phyloP scores from a whole-genome alignment of 2,113 vertebrate genomes.

The Nerophis ophidion region DNA sequence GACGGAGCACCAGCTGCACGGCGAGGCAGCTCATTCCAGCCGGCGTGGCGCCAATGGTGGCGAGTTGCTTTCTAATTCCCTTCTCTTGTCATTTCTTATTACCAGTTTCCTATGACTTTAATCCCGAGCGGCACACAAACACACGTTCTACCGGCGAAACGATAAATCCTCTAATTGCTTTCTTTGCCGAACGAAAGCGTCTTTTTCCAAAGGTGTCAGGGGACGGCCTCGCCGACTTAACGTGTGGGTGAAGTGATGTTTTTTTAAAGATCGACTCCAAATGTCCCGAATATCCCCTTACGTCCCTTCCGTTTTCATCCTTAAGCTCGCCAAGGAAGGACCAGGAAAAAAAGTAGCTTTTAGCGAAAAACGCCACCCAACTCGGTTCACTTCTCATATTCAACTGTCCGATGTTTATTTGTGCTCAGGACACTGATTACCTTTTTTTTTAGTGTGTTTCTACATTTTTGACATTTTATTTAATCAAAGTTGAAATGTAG shows the following conservation, averaged over 20 bases:
- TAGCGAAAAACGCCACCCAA: too few relatives aligned
- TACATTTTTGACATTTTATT: too few relatives aligned
- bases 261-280: conserved; percentile 11
- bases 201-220: not conserved
- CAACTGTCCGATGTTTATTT: too few relatives aligned
- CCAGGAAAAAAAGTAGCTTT: too few relatives aligned
- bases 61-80: conserved; percentile 34
- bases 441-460: too few relatives aligned
- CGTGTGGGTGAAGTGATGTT: conserved; percentile 19
- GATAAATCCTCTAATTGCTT: conserved; percentile 44
- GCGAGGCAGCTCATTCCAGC: conserved; percentile 22
- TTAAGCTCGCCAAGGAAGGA: too few relatives aligned
- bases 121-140: conserved; percentile 36
- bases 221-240: conserved; percentile 29
- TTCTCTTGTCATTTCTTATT: conserved; percentile 43
- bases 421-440: too few relatives aligned
- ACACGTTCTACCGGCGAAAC: conserved; percentile 18
- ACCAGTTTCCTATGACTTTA: conserved; percentile 28
- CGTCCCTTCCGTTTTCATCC: too few relatives aligned
- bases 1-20: conserved; percentile 16
- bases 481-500: too few relatives aligned
- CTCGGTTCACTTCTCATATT: too few relatives aligned
- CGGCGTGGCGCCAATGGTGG: not conserved
- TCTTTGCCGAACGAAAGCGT: not conserved
- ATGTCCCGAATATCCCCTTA: not conserved